These are phyloP conservation scores for Thymelicus lineola DNA, from an alignment of 2,888 invertebrate species.

Conservation along the genomic window DNA sequence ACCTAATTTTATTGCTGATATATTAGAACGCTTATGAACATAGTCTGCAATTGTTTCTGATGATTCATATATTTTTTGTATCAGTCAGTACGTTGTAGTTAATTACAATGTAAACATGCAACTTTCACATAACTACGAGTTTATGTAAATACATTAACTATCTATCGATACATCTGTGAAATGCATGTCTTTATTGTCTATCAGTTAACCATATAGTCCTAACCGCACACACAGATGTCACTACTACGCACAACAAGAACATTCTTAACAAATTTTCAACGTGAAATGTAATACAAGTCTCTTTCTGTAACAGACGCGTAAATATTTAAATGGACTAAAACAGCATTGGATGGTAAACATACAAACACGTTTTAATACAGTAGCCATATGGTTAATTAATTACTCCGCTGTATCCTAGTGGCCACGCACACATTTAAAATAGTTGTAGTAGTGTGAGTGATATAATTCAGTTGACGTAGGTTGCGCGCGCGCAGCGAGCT, in stretches of 20 bases:
- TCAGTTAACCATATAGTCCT: no score
- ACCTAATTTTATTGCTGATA: no score
- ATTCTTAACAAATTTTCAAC: neutral
- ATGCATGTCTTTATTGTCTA: neutral
- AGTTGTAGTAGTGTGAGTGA: slow-evolving; percentile 13
- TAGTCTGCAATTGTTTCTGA: no score
- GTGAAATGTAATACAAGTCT: neutral
- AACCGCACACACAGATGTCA: slow-evolving; percentile 3
- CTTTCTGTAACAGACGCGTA: neutral
- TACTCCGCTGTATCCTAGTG: slow-evolving; percentile 3
- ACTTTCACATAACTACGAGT: neutral
- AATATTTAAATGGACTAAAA: neutral
- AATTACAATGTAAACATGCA: slow-evolving; percentile 1
- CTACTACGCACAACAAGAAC: neutral
- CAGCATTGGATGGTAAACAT: slow-evolving; percentile 6
- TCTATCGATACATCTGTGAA: neutral
- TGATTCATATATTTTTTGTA: no score
- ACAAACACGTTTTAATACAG: neutral
- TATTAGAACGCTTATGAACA: no score
- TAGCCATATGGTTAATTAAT: neutral
- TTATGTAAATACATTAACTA: neutral
- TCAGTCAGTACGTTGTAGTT: neutral
- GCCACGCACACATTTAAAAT: neutral
- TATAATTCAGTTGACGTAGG: neutral
- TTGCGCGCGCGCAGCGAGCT: slow-evolving; percentile 15